Evolutionary conservation across 1,140 invertebrate species (phyloP).

Genomic region (Drosophila santomea): DNA sequence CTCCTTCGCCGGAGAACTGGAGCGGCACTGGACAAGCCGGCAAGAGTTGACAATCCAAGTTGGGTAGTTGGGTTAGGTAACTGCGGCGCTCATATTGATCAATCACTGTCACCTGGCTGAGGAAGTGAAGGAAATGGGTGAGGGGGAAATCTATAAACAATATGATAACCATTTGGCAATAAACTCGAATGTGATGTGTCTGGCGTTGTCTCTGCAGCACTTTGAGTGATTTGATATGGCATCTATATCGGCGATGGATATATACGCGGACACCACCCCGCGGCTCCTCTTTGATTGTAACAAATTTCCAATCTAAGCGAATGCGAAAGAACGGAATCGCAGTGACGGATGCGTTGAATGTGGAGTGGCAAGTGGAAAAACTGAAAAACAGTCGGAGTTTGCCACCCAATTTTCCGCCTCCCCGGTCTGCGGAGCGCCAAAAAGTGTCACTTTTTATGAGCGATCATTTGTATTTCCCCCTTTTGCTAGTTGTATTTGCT

Average conservation of each 20-base stretch:
- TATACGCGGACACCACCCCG: slow-evolving; percentile 2
- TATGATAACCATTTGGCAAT: slow-evolving; percentile 82
- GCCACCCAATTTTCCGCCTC: neutral
- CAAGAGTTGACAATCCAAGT: slow-evolving; percentile 67
- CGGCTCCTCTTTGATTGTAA: slow-evolving; percentile 68
- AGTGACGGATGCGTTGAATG: slow-evolving; percentile 74
- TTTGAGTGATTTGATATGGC: slow-evolving; percentile 80
- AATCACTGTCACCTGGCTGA: slow-evolving; percentile 74
- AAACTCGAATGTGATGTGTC: slow-evolving; percentile 66
- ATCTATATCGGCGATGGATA: slow-evolving; percentile 41
- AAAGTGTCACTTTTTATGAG: slow-evolving; percentile 81
- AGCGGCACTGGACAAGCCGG: slow-evolving; percentile 37
- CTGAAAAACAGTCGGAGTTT: neutral
- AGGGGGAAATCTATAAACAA: slow-evolving; percentile 73
- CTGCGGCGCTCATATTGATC: slow-evolving; percentile 72
- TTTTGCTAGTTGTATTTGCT: slow-evolving; percentile 59
- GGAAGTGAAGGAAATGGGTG: slow-evolving; percentile 31
- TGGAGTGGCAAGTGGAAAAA: slow-evolving; percentile 11
- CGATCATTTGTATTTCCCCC: slow-evolving; percentile 73
- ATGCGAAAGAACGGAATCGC: slow-evolving; percentile 47
- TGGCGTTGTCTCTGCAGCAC: slow-evolving; percentile 66
- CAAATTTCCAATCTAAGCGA: slow-evolving; percentile 75
- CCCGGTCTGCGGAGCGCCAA: slow-evolving; percentile 42
- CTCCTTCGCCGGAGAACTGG: slow-evolving; percentile 1
- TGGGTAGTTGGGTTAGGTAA: slow-evolving; percentile 58